Percentiles rank a stretch among this genome's conserved stretches.
phyloP scores from a whole-genome alignment of 2,113 vertebrate genomes.

The Sterna hirundo region DNA sequence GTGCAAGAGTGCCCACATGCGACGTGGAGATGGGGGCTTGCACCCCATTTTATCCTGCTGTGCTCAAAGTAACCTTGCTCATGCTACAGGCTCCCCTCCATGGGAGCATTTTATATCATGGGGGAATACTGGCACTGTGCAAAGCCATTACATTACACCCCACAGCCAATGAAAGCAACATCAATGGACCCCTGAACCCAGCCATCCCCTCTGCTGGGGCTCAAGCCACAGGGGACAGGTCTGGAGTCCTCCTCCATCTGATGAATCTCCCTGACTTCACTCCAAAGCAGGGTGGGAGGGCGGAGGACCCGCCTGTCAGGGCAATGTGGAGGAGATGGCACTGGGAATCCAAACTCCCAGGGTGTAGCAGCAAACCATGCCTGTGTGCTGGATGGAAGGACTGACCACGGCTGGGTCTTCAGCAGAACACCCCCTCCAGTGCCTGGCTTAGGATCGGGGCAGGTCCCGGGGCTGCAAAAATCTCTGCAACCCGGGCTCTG shows the following conservation, averaged over 20 bases:
- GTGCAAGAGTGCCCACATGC: neutral
- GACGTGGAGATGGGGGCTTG: neutral
- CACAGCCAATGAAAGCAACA: neutral
- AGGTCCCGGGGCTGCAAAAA: neutral
- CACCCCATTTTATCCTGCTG: neutral
- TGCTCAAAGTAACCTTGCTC: neutral
- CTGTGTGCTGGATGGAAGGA: neutral
- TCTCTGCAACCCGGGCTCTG: neutral
- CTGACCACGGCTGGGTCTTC: neutral
- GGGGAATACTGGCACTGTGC: rapidly evolving
- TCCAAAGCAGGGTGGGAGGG: neutral
- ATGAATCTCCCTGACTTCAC: neutral
- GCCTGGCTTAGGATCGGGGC: neutral
- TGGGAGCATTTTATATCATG: neutral
- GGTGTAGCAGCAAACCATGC: neutral
- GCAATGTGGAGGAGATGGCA: rapidly evolving
- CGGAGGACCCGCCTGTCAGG: neutral
- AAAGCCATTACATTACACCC: neutral
- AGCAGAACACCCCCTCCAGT: neutral
- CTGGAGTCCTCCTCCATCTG: neutral
- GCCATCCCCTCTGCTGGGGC: neutral
- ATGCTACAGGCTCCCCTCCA: neutral
- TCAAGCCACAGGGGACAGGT: neutral
- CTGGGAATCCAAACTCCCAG: neutral
- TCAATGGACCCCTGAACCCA: neutral